phyloP scores from a whole-genome alignment of 2,113 vertebrate genomes.

The Archocentrus centrarchus region DNA sequence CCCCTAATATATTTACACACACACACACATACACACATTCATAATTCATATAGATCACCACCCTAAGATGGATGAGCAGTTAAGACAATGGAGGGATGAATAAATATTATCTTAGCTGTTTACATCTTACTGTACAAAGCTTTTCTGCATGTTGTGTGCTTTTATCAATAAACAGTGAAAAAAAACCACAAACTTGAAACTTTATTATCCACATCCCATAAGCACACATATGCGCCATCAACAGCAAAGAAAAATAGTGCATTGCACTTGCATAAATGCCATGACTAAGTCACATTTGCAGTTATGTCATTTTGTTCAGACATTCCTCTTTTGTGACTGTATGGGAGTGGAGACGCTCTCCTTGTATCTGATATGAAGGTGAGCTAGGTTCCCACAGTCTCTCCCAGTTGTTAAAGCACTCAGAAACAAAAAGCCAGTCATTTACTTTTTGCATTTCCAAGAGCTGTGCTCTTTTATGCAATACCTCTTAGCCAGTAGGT shows the following conservation, averaged over 20 bases:
- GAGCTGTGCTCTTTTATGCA: background rate
- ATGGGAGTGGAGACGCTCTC: slow-evolving; percentile 63
- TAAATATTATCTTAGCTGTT: background rate
- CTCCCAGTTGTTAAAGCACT: slow-evolving; percentile 4
- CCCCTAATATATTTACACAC: too few species aligned
- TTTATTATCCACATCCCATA: background rate
- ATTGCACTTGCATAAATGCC: background rate
- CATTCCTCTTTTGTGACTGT: slow-evolving; percentile 80
- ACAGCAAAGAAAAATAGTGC: background rate
- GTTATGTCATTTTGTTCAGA: slow-evolving; percentile 72
- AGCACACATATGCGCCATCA: background rate
- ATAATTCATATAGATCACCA: too few species aligned
- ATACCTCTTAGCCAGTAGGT: background rate
- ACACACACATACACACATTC: too few species aligned
- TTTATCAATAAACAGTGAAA: background rate
- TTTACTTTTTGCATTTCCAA: background rate
- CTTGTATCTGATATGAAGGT: slow-evolving; percentile 61
- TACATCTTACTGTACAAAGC: background rate
- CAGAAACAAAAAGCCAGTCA: background rate
- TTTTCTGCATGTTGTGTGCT: background rate
- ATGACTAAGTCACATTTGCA: slow-evolving; percentile 52
- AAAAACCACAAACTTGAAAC: background rate
- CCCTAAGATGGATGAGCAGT: background rate
- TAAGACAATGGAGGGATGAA: background rate
- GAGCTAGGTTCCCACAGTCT: slow-evolving; percentile 70